phyloP scores from a whole-genome alignment of 2,797 vertebrate genomes.

The Intellagama lesueurii region DNA sequence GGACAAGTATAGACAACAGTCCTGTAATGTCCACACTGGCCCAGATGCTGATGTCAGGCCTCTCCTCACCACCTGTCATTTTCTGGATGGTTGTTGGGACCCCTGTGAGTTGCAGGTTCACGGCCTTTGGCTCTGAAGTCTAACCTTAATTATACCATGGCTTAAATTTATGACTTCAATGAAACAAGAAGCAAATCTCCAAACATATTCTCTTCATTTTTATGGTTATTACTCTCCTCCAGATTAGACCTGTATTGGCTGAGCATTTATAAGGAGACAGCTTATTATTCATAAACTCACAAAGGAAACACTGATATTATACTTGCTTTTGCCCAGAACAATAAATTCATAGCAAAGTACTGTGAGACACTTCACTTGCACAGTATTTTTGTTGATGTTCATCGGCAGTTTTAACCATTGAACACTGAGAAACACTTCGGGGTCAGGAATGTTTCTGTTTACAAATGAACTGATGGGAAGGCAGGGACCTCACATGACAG shows the following conservation, averaged over 20 bases:
- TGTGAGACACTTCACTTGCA: not conserved
- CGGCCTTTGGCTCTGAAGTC: not conserved
- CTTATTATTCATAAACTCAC: not conserved
- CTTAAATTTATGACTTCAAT: constrained; percentile 4
- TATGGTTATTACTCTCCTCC: not conserved
- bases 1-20: not conserved
- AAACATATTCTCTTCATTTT: not conserved
- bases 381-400: not conserved
- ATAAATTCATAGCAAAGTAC: not conserved
- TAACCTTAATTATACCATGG: too few relatives aligned
- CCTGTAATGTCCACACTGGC: not conserved
- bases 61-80: not conserved
- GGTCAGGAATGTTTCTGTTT: not conserved
- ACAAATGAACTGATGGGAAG: not conserved
- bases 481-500: not conserved
- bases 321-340: not conserved
- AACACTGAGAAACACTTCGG: too few relatives aligned
- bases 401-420: not conserved
- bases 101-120: not conserved
- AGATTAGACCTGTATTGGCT: not conserved
- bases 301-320: not conserved
- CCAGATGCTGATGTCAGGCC: not conserved
- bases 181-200: not conserved
- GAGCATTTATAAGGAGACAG: not conserved
- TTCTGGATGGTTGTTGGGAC: not conserved